Percentiles rank a stretch among this genome's conserved stretches.
phyloP scores from a whole-genome alignment of 2,888 invertebrate species.

The Beris chalybata region DNA sequence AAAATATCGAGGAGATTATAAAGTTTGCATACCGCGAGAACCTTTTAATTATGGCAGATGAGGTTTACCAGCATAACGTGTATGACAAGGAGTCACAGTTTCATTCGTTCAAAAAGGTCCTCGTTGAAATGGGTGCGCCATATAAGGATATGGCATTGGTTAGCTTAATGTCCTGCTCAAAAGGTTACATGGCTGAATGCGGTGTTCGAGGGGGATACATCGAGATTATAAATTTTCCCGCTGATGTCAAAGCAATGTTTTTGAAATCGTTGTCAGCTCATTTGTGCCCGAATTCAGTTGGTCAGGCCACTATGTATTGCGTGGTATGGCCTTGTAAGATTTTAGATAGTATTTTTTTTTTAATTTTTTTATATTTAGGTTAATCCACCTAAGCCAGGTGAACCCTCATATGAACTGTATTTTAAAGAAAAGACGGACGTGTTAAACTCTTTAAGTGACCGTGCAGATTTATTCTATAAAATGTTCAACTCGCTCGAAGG shows the following conservation, averaged over 20 bases:
- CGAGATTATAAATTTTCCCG: constrained; percentile 87
- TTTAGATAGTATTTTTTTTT: not conserved
- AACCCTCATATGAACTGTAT: constrained; percentile 83
- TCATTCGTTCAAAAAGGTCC: constrained; percentile 92
- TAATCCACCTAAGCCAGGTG: constrained; percentile 81
- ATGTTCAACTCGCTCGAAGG: constrained; percentile 91
- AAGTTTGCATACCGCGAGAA: constrained; percentile 87
- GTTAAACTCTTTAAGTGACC: constrained; percentile 69
- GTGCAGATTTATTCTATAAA: constrained; percentile 83
- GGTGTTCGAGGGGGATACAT: constrained; percentile 94
- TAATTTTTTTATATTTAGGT: constrained; percentile 46
- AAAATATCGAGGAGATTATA: constrained; percentile 89
- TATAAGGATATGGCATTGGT: constrained; percentile 83
- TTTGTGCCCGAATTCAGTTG: constrained; percentile 90
- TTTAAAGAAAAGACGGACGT: constrained; percentile 72
- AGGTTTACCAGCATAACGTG: constrained; percentile 96
- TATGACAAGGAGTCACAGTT: constrained; percentile 87
- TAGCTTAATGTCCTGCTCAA: constrained; percentile 95
- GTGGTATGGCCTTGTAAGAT: constrained; percentile 62
- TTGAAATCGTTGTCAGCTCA: constrained; percentile 91
- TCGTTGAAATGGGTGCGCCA: constrained; percentile 88
- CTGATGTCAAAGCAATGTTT: constrained; percentile 77
- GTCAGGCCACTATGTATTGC: constrained; percentile 88
- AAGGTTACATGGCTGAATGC: constrained; percentile 95
- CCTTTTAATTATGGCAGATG: constrained; percentile 88